A percentile compares a stretch with the other conserved stretches of the same genome.
These are phyloP conservation scores for Pampus argenteus DNA, from an alignment of 2,797 vertebrate species.

Conservation along the genomic window DNA sequence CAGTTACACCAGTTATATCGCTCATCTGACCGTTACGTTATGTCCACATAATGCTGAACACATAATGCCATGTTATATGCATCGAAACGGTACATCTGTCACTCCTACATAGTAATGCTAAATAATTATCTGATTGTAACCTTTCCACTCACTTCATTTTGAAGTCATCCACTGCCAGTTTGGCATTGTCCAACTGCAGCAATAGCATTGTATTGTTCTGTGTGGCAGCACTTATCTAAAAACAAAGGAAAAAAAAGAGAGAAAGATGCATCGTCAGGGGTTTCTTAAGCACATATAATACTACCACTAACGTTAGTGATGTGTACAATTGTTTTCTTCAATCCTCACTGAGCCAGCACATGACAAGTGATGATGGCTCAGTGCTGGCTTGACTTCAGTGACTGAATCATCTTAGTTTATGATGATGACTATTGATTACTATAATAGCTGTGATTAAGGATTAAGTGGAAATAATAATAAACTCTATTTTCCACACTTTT, in stretches of 20 bases:
- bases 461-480: not conserved
- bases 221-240: conserved; percentile 72
- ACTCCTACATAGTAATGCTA: not conserved
- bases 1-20: conserved; percentile 46
- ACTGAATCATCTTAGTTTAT: not conserved
- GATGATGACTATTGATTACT: not conserved
- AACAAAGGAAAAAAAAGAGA: not conserved
- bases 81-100: not conserved
- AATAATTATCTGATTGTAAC: not conserved
- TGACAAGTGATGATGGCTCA: no score
- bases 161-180: conserved; percentile 85
- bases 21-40: conserved; percentile 27
- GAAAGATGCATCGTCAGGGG: not conserved
- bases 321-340: no score
- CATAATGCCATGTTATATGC: not conserved
- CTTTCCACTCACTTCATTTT: conserved; percentile 79
- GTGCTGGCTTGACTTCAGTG: not conserved
- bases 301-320: no score
- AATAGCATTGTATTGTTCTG: conserved; percentile 76
- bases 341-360: no score
- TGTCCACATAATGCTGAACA: conserved; percentile 1
- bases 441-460: not conserved
- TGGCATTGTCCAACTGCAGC: conserved; percentile 84
- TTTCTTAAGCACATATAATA: not conserved
- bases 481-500: not conserved